Evolutionary conservation across 35 echinoderm and acorn worm species (phyloP).

Genomic region (Chiridota heheva): DNA sequence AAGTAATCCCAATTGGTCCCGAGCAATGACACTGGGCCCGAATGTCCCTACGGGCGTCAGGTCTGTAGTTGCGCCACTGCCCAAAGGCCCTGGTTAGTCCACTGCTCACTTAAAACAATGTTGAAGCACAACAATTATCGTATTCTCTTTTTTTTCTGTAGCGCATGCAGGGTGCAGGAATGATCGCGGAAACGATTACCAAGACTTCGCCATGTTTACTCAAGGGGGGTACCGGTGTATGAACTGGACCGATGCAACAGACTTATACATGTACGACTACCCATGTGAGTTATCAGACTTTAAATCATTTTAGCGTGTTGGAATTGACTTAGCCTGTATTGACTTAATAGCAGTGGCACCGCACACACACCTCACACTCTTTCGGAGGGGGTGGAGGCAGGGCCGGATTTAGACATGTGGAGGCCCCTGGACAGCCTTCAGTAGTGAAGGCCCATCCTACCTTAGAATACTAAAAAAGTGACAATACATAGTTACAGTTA

Average conservation of each 20-base stretch:
- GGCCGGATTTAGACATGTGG: background rate
- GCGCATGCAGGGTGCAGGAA: slow-evolving; percentile 74
- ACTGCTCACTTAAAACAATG: too few species aligned
- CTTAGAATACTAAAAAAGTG: too few species aligned
- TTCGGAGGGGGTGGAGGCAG: background rate
- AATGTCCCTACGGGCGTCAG: too few species aligned
- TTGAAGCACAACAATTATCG: too few species aligned
- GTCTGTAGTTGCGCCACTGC: too few species aligned
- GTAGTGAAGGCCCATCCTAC: too few species aligned
- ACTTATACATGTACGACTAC: slow-evolving; percentile 39
- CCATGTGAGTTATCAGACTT: slow-evolving; percentile 34
- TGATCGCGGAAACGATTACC: slow-evolving; percentile 51
- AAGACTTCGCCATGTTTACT: slow-evolving; percentile 68
- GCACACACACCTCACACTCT: background rate
- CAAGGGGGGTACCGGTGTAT: slow-evolving; percentile 59
- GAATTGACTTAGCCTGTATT: background rate
- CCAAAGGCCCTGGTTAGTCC: too few species aligned
- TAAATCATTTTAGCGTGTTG: background rate
- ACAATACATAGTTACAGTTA: too few species aligned
- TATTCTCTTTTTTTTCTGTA: slow-evolving; percentile 24
- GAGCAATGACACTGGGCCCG: too few species aligned
- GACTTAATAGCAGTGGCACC: background rate
- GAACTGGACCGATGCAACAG: slow-evolving; percentile 29
- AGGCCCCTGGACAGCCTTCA: too few species aligned
- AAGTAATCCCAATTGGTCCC: too few species aligned